A percentile compares a stretch with the other conserved stretches of the same genome.
phyloP scores from a whole-genome alignment of 2,113 vertebrate species.

The Onychostruthus taczanowskii region DNA sequence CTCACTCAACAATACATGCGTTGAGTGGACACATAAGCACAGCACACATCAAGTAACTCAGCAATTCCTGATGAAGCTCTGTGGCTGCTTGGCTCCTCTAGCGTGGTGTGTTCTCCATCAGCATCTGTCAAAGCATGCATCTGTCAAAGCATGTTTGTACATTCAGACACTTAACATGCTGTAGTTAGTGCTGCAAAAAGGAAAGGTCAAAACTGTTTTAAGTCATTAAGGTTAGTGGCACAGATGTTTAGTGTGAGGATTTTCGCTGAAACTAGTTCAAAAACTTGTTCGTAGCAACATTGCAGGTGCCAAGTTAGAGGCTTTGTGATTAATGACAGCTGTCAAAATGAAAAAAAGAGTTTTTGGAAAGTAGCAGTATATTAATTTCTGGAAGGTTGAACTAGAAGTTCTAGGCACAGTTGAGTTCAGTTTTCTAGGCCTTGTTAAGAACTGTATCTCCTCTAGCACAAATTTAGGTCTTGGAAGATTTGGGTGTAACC shows the following conservation, averaged over 20 bases:
- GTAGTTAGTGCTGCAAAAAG: background rate
- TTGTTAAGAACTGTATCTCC: background rate
- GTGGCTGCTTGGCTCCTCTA: background rate
- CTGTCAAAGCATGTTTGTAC: background rate
- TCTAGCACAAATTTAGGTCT: background rate
- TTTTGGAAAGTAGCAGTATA: background rate
- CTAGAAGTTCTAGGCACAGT: background rate
- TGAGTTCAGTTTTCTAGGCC: background rate
- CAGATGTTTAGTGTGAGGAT: background rate
- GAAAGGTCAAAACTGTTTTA: background rate
- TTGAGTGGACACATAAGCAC: background rate
- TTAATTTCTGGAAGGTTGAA: background rate
- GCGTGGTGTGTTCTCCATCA: background rate
- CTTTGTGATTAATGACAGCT: background rate
- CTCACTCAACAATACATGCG: accelerated
- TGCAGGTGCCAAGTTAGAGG: background rate
- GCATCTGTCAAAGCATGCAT: background rate
- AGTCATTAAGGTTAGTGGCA: background rate
- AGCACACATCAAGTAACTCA: background rate
- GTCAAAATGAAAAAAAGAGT: background rate
- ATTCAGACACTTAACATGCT: background rate
- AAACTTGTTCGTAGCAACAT: background rate
- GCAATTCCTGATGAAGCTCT: background rate
- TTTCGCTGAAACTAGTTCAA: background rate
- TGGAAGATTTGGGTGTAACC: background rate